Conservation (phyloP, 2,888 invertebrate species). For the Sminthurides aquaticus region DNA sequence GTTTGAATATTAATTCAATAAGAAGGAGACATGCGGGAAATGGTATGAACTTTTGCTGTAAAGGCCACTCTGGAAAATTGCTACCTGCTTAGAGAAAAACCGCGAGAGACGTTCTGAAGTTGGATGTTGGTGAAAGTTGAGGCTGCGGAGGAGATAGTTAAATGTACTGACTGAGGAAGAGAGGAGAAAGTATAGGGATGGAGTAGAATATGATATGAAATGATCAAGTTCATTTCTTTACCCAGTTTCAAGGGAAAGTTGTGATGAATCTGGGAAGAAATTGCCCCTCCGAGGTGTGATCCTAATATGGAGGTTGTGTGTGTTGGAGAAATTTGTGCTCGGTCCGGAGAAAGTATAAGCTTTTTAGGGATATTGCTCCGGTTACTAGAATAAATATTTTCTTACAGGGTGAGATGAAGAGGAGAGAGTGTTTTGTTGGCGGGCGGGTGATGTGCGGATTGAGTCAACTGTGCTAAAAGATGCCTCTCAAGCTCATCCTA, state of each 20-base stretch:
- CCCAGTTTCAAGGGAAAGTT: not conserved
- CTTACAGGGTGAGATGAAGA: not conserved
- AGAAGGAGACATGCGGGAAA: not conserved
- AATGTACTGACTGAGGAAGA: not conserved
- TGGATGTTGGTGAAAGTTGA: too few species aligned
- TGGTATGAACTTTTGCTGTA: too few species aligned
- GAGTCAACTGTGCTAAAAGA: too few species aligned
- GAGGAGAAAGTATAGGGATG: not conserved
- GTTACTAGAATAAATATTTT: not conserved
- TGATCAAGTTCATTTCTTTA: not conserved
- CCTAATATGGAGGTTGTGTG: not conserved
- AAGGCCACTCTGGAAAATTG: too few species aligned
- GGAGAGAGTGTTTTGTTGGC: too few species aligned
- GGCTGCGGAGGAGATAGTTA: not conserved
- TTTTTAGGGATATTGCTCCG: not conserved
- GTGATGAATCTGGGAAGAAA: not conserved
- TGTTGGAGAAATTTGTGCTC: too few species aligned
- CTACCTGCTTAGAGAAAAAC: not conserved
- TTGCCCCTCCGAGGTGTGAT: not conserved
- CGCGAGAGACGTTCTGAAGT: too few species aligned
- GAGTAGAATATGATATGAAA: not conserved
- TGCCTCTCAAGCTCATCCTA: too few species aligned
- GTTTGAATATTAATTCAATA: conserved; percentile 7
- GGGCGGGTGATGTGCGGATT: too few species aligned
- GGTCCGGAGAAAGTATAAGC: too few species aligned